phyloP scores from a whole-genome alignment of 2,113 vertebrate genomes.

The Hemicordylus capensis region DNA sequence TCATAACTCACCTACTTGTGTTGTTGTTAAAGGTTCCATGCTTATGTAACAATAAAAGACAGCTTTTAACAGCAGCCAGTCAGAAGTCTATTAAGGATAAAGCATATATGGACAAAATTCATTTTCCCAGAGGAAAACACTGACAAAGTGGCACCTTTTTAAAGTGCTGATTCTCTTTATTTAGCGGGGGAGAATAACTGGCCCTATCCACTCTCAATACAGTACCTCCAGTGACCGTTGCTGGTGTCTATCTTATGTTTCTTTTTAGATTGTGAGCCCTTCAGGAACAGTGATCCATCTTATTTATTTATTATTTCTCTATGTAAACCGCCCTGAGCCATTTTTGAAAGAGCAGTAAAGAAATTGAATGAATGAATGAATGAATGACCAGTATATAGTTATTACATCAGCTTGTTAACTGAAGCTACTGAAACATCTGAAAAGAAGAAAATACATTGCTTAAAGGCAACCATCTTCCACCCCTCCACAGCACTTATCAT shows the following conservation, averaged over 20 bases:
- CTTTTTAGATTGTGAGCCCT: no score
- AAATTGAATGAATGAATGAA: no score
- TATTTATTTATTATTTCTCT: no score
- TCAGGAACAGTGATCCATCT: no score
- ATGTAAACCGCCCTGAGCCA: no score
- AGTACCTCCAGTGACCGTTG: no score
- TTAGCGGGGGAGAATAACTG: no score
- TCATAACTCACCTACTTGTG: background rate
- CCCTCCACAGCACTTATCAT: background rate
- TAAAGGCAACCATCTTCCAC: background rate
- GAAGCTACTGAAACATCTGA: background rate
- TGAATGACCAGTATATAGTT: background rate
- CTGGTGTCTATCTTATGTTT: no score
- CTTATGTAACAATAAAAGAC: background rate
- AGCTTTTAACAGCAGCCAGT: background rate
- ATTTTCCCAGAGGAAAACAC: background rate
- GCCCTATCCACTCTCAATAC: no score
- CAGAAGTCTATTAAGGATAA: slow-evolving; percentile 2
- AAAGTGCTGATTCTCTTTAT: no score
- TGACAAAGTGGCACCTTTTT: no score
- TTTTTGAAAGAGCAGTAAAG: no score
- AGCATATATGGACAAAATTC: background rate
- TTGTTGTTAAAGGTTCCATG: background rate
- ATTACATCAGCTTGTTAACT: background rate
- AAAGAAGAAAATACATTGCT: background rate